A percentile compares a stretch with the other conserved stretches of the same genome.
These are phyloP conservation scores for Pogonus chalceus DNA, from an alignment of 1,140 invertebrate genomes.

Conservation along the genomic window DNA sequence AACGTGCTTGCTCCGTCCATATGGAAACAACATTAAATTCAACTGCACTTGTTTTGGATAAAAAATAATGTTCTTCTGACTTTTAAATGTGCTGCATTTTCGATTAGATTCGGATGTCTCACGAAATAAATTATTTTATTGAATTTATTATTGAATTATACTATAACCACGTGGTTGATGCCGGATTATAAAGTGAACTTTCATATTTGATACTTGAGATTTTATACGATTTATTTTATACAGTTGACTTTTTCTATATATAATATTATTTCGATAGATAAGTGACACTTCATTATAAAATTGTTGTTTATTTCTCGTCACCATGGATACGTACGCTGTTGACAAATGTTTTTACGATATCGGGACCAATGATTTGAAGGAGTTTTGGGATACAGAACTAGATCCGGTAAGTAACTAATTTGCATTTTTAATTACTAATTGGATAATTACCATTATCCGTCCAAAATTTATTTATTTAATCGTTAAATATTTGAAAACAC, in stretches of 20 bases:
- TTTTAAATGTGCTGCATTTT: neutral
- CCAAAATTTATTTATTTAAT: too few relatives aligned
- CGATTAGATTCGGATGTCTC: neutral
- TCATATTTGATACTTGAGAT: neutral
- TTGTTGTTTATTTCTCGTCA: constrained; percentile 9
- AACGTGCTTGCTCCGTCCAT: constrained; percentile 2
- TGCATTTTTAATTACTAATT: constrained; percentile 16
- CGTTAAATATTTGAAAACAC: too few relatives aligned
- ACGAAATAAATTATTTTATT: neutral
- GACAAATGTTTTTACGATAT: constrained; percentile 48
- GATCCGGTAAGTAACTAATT: constrained; percentile 56
- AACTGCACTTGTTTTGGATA: neutral
- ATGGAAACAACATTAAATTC: neutral
- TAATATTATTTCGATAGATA: too few relatives aligned
- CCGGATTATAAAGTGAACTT: neutral
- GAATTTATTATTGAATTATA: neutral
- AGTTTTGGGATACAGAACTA: constrained; percentile 66
- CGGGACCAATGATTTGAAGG: constrained; percentile 54
- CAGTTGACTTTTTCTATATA: too few relatives aligned
- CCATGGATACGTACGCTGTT: constrained; percentile 43
- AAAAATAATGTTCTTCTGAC: neutral
- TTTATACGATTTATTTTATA: too few relatives aligned
- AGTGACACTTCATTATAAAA: neutral
- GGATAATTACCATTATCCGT: neutral
- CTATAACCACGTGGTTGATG: neutral